A percentile compares a stretch with the other conserved stretches of the same genome.
Evolutionary conservation across 2,797 vertebrate species (phyloP).

Genomic region (Tadarida brasiliensis): DNA sequence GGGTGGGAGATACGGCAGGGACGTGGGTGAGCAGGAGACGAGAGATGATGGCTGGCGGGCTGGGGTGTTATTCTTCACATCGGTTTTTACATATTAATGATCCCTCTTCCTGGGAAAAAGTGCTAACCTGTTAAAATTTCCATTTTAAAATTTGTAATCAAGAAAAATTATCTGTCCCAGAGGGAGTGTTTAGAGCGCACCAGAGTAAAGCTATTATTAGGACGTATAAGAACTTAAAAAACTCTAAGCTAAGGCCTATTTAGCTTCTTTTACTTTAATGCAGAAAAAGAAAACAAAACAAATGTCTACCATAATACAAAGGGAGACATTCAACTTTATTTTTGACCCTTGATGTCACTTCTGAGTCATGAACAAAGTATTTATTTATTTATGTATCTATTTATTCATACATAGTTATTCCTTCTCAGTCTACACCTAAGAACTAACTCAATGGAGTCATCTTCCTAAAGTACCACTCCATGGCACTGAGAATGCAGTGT

Average conservation of each 20-base stretch:
- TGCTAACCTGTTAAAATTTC: conserved; percentile 61
- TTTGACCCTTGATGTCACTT: not conserved
- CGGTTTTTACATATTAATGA: conserved; percentile 35
- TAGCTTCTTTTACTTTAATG: not conserved
- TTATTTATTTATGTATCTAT: not conserved
- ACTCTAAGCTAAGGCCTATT: not conserved
- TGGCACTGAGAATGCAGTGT: not conserved
- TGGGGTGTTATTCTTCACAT: not conserved
- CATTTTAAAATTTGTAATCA: conserved; percentile 63
- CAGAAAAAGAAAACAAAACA: not conserved
- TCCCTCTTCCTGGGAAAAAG: conserved; percentile 28
- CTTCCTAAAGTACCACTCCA: not conserved
- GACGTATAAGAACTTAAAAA: conserved; percentile 1
- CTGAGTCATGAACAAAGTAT: not conserved
- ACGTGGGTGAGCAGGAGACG: not conserved
- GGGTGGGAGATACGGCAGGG: not conserved
- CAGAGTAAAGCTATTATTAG: not conserved
- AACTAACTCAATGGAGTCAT: not conserved
- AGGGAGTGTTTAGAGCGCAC: not conserved
- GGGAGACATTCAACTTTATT: conserved; percentile 2
- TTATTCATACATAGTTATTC: not conserved
- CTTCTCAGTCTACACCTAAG: not conserved
- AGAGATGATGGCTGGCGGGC: not conserved
- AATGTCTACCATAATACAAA: not conserved
- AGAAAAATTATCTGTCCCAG: conserved; percentile 35